These are phyloP conservation scores for Riparia riparia DNA, from an alignment of 2,113 vertebrate genomes.

Conservation along the genomic window DNA sequence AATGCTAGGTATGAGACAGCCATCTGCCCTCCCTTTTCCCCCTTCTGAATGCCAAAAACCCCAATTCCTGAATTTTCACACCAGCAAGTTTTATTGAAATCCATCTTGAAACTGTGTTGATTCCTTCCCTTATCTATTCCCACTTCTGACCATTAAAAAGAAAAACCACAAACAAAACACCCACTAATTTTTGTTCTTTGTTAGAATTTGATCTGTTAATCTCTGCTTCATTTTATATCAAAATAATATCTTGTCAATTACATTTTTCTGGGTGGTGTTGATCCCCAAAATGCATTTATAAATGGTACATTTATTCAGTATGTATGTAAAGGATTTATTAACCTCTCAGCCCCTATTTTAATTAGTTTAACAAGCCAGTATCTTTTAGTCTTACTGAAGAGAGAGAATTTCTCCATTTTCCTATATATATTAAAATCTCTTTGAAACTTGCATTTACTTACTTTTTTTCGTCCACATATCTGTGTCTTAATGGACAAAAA, in stretches of 20 bases:
- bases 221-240: background rate
- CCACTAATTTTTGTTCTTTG: background rate
- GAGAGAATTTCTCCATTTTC: background rate
- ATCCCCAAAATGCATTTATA: background rate
- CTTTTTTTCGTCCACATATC: background rate
- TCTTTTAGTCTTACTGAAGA: background rate
- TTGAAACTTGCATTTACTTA: background rate
- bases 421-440: background rate
- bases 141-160: background rate
- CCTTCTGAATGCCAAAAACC: accelerated
- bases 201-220: background rate
- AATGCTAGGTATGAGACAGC: background rate
- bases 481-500: background rate
- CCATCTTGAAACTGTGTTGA: background rate
- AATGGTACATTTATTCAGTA: background rate
- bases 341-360: background rate
- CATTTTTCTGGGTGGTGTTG: background rate
- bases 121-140: background rate
- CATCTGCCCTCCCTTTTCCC: background rate
- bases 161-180: background rate
- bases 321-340: background rate
- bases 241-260: background rate
- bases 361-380: background rate
- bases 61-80: background rate
- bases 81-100: background rate